Evolutionary conservation across 2,113 vertebrate species (phyloP), one percentile per base, ranked within the genome.

Genomic region (Brachyistius frenatus): DNA sequence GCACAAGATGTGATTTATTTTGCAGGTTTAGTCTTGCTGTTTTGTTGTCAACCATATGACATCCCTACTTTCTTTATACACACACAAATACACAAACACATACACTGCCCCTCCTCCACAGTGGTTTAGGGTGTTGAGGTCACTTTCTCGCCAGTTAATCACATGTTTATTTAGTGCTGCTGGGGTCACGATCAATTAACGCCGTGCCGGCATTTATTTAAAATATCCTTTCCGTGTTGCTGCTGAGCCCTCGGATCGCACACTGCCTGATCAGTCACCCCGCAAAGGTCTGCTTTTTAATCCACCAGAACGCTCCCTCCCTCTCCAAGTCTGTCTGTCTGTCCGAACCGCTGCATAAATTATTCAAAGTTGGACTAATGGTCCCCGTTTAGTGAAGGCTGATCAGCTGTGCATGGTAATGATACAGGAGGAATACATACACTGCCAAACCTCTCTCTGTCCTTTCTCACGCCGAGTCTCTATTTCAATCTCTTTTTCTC

Each of bases 151-250:
- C 64, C 83, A 91, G 88, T 92, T 92, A 93, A 92, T 92, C 87
- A 92, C 86, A 93, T 94, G 91, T 93, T 95, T 95, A 89, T 92
- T 93, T 92, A 92, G 90, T 81, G 87, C 85, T 86, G 82, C 84
- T 56, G 52, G 76, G 90, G 85, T 93, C 91, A 86, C 65, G 72
- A 93, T 94, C 91, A 94, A 92, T 93, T 93, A 93, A 92, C 84
- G 74, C 73, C 52, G 58, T 65, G 79, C 77, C 11, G 62, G 78
- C 75, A 83, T 91, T 92, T 91, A 92, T 93, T 92, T 89, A 92
- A 93, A 92, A 93, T 86, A 92, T 93, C 91, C 91, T 89, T 82
- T 92, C 80, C 61, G 66, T 80, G 88, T 91, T 90, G 81, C 82
- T 31, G 15, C 61, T 66, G 79, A 89, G 81, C 87, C 84, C 84